Percentiles rank a stretch among this genome's conserved stretches.
These are phyloP conservation scores for Pomacea canaliculata DNA, from an alignment of 2,888 invertebrate species.

Conservation along the genomic window DNA sequence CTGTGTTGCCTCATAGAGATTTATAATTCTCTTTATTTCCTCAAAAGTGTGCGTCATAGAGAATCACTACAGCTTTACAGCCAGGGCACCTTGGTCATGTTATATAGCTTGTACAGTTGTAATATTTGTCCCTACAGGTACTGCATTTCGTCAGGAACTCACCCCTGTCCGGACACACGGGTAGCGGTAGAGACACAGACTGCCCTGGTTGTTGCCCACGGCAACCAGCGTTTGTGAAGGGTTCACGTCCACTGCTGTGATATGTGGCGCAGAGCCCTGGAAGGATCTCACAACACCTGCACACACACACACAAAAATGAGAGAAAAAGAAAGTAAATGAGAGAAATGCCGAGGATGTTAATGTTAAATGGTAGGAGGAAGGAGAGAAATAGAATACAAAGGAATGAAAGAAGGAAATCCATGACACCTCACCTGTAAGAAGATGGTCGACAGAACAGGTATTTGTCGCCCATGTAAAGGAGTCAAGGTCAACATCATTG, in stretches of 20 bases:
- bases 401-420: too few relatives aligned
- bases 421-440: slow-evolving; percentile 39
- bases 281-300: slow-evolving; percentile 57
- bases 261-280: slow-evolving; percentile 44
- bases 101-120: too few relatives aligned
- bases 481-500: slow-evolving; percentile 16
- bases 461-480: slow-evolving; percentile 38
- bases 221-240: slow-evolving; percentile 46
- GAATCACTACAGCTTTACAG: too few relatives aligned
- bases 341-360: background rate
- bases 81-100: too few relatives aligned
- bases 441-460: slow-evolving; percentile 41
- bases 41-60: too few relatives aligned
- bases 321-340: background rate
- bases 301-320: background rate
- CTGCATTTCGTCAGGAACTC: slow-evolving; percentile 25
- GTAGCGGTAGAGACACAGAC: slow-evolving; percentile 57
- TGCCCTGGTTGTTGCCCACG: slow-evolving; percentile 58
- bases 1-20: too few relatives aligned
- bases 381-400: background rate
- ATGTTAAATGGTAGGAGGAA: too few relatives aligned
- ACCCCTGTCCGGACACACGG: slow-evolving; percentile 59
- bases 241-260: slow-evolving; percentile 51
- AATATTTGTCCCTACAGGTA: too few relatives aligned
- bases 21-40: too few relatives aligned